phyloP scores from a whole-genome alignment of 1,140 invertebrate genomes.

The Camponotus pennsylvanicus region DNA sequence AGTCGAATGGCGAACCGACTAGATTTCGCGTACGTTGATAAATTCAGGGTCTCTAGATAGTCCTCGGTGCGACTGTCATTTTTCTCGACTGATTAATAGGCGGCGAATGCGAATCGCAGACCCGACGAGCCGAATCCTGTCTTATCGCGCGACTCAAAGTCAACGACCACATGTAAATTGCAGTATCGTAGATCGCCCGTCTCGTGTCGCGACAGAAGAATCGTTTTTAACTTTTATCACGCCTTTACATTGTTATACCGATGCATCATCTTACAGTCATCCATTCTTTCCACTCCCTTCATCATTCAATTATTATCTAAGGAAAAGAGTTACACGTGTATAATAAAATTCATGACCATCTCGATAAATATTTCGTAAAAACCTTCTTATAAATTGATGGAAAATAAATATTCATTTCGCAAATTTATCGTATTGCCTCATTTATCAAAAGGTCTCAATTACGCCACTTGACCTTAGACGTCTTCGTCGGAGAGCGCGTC shows the following conservation, averaged over 20 bases:
- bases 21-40: slow-evolving; percentile 48
- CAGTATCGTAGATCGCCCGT: slow-evolving; percentile 34
- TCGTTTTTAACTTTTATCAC: slow-evolving; percentile 45
- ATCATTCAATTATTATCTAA: slow-evolving; percentile 1
- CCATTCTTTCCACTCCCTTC: not conserved
- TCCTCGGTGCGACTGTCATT: slow-evolving; percentile 44
- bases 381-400: not conserved
- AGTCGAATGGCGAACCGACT: slow-evolving; percentile 14
- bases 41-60: slow-evolving; percentile 39
- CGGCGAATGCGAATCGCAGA: slow-evolving; percentile 21
- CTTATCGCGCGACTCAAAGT: slow-evolving; percentile 36
- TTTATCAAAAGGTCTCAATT: slow-evolving; percentile 7
- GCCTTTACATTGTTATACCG: not conserved
- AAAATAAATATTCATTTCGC: not conserved
- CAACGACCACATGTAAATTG: slow-evolving; percentile 37
- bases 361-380: not conserved
- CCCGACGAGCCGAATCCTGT: not conserved
- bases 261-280: slow-evolving; percentile 15
- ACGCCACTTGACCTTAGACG: slow-evolving; percentile 27
- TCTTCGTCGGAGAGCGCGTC: not conserved
- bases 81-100: slow-evolving; percentile 53
- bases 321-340: not conserved
- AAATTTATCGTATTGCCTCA: not conserved
- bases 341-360: not conserved
- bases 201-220: not conserved